Base-by-base conservation (phyloP, 2,797 vertebrate species). In the Molossus alvarezi region DNA sequence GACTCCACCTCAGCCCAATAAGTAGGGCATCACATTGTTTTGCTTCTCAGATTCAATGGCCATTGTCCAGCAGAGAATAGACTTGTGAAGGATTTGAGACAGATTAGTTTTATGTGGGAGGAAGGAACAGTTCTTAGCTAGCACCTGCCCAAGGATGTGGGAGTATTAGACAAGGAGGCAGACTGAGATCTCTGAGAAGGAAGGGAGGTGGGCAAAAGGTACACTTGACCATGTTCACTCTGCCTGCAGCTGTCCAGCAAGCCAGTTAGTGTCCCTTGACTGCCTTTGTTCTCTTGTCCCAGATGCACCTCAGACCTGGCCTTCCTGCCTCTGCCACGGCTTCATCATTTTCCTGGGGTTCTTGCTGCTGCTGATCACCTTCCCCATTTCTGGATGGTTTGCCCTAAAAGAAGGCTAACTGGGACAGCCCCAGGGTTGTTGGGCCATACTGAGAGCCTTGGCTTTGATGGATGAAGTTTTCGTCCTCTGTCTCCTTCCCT, bases 301-400 rank as follows among this genome's bases (percentile, higher is more conserved):
- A 99, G 99, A 99, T 90, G 88, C 97, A 0, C 98, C 98, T 37
- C 99, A 99, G 95, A 98, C 99, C 76, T 99, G 99, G 97, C 55
- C 99, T 29, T 99, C 99, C 51, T 99, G 98, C 98, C 97, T 99
- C 77, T 99, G 99, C 98, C 99, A 99, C 65, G 92, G 99, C 73
- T 90, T 99, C 71, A 99, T 99, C 97, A 99, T 98, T 51, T 98
- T 97, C 64, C 97, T 99, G 58, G 98, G 99, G 29, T 99, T 99
- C 96, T 88, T 99, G 88, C 96, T 98, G 96, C 98, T 99, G 45
- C 41, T 99, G 37, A 27, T 99, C 82, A 99, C 98, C 60, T 99
- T 99, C 97, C 99, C 99, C 15, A 84, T 99, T 96, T 98, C 99
- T 1, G 99, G 98, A 84, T 99, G 99, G 99, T 99, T 99, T 98